Conservation (phyloP, 2,797 vertebrate species). For the Tamandua tetradactyla region DNA sequence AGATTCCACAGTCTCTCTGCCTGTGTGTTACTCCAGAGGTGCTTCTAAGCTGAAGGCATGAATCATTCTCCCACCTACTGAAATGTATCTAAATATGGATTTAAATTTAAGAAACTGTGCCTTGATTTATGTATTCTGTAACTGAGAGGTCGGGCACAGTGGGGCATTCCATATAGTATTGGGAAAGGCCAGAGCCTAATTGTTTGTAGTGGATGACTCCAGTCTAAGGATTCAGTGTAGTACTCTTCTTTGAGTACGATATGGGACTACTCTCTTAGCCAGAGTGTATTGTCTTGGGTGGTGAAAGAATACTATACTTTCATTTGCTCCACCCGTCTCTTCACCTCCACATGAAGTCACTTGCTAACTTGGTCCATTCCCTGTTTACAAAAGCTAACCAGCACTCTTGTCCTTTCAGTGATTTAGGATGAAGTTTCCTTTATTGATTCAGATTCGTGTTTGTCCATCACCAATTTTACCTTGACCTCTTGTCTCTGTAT, state of each 20-base stretch:
- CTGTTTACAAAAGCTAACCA: neutral
- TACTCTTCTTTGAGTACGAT: neutral
- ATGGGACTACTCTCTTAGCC: neutral
- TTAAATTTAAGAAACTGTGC: neutral
- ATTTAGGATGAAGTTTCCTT: neutral
- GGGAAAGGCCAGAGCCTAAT: neutral
- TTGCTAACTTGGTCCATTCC: neutral
- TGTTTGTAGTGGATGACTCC: fast-evolving
- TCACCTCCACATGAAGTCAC: neutral
- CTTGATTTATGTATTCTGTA: neutral
- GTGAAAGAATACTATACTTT: neutral
- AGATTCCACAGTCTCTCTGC: neutral
- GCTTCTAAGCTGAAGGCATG: neutral
- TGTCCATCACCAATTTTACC: neutral
- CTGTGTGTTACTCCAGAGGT: neutral
- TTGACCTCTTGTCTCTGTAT: neutral
- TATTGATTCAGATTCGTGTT: neutral
- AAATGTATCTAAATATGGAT: neutral
- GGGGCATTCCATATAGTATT: neutral
- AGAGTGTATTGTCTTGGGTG: neutral
- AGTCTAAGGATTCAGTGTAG: neutral
- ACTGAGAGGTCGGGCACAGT: neutral
- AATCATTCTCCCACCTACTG: neutral
- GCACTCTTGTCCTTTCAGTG: neutral
- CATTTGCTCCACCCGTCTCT: neutral